A percentile compares a stretch with the other conserved stretches of the same genome.
These are phyloP conservation scores for Atopsyche davidsoni DNA, from an alignment of 1,140 invertebrate genomes.

Conservation along the genomic window DNA sequence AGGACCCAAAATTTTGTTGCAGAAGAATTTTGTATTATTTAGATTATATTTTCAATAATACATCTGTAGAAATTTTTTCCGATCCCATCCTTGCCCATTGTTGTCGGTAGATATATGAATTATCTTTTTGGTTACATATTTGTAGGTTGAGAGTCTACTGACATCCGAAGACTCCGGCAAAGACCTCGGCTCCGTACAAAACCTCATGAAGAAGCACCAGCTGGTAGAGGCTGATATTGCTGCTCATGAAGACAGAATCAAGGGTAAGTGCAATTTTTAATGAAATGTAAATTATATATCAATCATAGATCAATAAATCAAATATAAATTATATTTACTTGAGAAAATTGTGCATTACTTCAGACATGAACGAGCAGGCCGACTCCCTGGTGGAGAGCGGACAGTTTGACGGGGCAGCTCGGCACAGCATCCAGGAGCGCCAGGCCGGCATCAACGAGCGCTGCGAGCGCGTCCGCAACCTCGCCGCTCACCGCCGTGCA, in stretches of 20 bases:
- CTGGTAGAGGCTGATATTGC: constrained; percentile 95
- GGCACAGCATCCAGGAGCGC: constrained; percentile 87
- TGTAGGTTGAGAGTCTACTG: constrained; percentile 90
- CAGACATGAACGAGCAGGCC: constrained; percentile 89
- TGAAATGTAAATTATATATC: constrained; percentile 8
- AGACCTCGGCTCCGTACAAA: constrained; percentile 97
- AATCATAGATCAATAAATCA: too few relatives aligned
- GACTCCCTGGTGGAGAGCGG: constrained; percentile 91
- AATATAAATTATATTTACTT: constrained; percentile 9
- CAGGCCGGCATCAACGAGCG: constrained; percentile 90
- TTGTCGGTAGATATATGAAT: too few relatives aligned
- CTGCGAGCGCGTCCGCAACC: constrained; percentile 86
- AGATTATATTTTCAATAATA: too few relatives aligned
- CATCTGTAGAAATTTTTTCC: too few relatives aligned
- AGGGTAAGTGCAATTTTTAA: constrained; percentile 49
- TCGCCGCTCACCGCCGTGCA: constrained; percentile 85
- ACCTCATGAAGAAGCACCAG: constrained; percentile 98
- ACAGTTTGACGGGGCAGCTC: constrained; percentile 87
- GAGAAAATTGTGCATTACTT: too few relatives aligned
- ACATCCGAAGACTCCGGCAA: constrained; percentile 97
- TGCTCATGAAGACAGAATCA: constrained; percentile 93
- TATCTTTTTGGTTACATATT: too few relatives aligned
- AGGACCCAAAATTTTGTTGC: too few relatives aligned
- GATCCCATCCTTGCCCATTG: too few relatives aligned
- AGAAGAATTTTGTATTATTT: too few relatives aligned